Conservation (phyloP, 1,140 invertebrate genomes). For the Sycophila sp. region DNA sequence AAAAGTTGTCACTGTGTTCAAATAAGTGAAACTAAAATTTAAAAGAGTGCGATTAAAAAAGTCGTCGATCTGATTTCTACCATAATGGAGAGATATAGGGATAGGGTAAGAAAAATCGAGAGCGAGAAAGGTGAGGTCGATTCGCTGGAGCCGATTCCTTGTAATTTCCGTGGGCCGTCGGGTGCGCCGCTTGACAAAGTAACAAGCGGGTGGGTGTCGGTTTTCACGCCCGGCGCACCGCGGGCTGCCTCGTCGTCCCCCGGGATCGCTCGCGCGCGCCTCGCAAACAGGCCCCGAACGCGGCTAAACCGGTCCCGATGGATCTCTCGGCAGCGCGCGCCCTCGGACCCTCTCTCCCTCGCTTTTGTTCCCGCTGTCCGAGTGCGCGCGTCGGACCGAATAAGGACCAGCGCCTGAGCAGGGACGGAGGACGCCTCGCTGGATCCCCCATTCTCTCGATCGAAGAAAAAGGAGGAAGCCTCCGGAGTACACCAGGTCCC, state of each 20-base stretch:
- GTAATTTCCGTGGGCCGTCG: no score
- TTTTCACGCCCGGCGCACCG: constrained; percentile 65
- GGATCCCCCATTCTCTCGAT: background rate
- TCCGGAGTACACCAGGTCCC: no score
- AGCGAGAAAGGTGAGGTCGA: background rate
- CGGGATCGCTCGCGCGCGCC: no score
- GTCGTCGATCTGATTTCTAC: no score
- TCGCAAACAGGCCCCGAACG: background rate
- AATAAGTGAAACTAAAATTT: no score
- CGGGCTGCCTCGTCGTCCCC: constrained; percentile 58
- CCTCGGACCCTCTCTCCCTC: constrained; percentile 29
- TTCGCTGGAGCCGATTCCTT: no score
- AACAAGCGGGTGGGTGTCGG: constrained; percentile 66
- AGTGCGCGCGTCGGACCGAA: constrained; percentile 33
- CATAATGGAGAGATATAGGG: no score
- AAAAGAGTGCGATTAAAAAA: background rate
- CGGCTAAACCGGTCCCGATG: constrained; percentile 63
- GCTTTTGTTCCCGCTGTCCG: constrained; percentile 29
- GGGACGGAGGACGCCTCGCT: constrained; percentile 9
- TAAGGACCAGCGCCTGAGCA: constrained; percentile 26
- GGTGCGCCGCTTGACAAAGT: constrained; percentile 60
- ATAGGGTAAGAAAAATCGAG: no score
- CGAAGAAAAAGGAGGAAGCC: no score
- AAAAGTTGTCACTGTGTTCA: no score
- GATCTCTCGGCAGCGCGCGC: constrained; percentile 58